A percentile compares a stretch with the other conserved stretches of the same genome.
Evolutionary conservation across 2,888 invertebrate genomes (phyloP).

Genomic region (Melitaea athalia): DNA sequence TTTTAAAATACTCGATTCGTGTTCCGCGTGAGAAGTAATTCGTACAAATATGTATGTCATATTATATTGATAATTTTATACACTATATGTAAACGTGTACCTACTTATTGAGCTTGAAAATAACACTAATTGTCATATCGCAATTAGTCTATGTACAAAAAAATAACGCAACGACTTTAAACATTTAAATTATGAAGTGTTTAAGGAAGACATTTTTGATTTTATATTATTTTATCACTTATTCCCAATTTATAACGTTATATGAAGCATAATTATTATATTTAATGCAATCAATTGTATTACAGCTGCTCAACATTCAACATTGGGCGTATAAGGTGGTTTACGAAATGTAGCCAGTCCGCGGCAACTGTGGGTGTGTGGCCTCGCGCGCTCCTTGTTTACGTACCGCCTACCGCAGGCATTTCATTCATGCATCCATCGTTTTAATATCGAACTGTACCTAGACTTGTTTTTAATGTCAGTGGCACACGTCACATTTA

Average conservation of each 20-base stretch:
- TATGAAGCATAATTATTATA: not conserved
- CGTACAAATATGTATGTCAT: no score
- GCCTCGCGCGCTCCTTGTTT: conserved; percentile 52
- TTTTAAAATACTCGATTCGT: no score
- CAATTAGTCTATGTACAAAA: no score
- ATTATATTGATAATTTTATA: no score
- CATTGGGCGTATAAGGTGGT: not conserved
- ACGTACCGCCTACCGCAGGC: conserved; percentile 52
- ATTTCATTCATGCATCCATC: conserved; percentile 52
- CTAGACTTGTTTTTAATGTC: conserved; percentile 31
- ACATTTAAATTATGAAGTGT: not conserved
- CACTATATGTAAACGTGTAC: no score
- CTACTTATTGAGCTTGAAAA: no score
- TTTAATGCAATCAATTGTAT: not conserved
- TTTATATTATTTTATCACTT: no score
- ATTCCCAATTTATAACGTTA: no score
- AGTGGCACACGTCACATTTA: conserved; percentile 15
- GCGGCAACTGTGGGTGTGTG: conserved; percentile 43
- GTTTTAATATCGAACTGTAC: conserved; percentile 36
- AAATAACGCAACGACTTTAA: no score
- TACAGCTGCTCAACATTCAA: not conserved
- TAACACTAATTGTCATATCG: no score
- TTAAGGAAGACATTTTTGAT: no score
- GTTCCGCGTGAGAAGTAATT: no score
- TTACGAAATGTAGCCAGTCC: conserved; percentile 22